phyloP scores from a whole-genome alignment of 1,140 invertebrate genomes.

The Drosophila malerkotliana region DNA sequence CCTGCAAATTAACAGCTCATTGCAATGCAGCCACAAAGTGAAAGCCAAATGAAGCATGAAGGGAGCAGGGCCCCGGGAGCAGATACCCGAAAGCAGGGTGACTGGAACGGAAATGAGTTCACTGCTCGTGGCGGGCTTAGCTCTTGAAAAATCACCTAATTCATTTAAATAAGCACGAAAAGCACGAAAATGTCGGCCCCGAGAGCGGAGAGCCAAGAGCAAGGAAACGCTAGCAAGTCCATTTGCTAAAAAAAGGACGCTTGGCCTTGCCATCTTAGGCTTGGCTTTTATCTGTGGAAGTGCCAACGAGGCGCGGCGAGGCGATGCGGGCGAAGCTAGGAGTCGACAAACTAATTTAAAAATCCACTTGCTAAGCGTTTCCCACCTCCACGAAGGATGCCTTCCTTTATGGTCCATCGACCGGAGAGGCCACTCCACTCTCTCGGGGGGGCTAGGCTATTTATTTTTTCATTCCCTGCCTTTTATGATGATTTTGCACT shows the following conservation, averaged over 20 bases:
- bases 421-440: constrained; percentile 19
- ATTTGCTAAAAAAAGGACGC: constrained; percentile 58
- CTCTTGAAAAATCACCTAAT: constrained; percentile 82
- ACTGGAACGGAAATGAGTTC: constrained; percentile 72
- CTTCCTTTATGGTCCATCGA: constrained; percentile 15
- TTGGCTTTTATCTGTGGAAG: constrained; percentile 38
- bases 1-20: constrained; percentile 73
- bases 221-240: constrained; percentile 36
- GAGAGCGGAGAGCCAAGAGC: constrained; percentile 16
- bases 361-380: constrained; percentile 78
- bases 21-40: constrained; percentile 60
- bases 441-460: constrained; percentile 44
- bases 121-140: constrained; percentile 73
- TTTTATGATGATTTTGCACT: constrained; percentile 80
- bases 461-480: constrained; percentile 77
- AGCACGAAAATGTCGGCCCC: constrained; percentile 44
- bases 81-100: constrained; percentile 1
- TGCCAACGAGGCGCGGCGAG: constrained; percentile 11
- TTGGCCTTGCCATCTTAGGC: constrained; percentile 22
- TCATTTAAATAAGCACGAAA: constrained; percentile 79
- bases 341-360: constrained; percentile 79
- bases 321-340: constrained; percentile 11
- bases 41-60: constrained; percentile 67
- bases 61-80: constrained; percentile 17
- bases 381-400: constrained; percentile 36